A percentile compares a stretch with the other conserved stretches of the same genome.
These are phyloP conservation scores for Rhizoglyphus robini DNA, from an alignment of 1,140 invertebrate genomes.

Conservation along the genomic window DNA sequence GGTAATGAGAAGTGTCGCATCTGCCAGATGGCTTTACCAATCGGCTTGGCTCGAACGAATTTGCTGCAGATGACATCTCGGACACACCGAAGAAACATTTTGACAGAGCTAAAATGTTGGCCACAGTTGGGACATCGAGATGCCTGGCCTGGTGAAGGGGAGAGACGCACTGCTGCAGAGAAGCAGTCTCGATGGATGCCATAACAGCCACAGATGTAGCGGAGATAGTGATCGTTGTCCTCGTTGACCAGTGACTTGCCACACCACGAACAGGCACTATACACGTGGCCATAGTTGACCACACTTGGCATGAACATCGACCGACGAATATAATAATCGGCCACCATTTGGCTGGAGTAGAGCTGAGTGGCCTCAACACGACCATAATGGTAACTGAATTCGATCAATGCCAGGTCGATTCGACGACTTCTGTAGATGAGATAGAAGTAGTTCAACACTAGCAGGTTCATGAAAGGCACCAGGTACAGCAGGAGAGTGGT, in stretches of 20 bases:
- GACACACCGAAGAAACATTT: neutral
- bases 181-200: neutral
- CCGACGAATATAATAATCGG: neutral
- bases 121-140: slow-evolving; percentile 5
- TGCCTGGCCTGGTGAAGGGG: too few species aligned
- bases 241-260: neutral
- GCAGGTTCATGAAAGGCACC: neutral
- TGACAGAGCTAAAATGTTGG: neutral
- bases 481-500: neutral
- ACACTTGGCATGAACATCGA: neutral
- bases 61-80: neutral
- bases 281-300: neutral
- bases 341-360: neutral
- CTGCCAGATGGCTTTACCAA: neutral
- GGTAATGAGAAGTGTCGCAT: neutral
- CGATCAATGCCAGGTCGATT: neutral
- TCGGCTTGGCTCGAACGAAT: neutral
- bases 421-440: neutral
- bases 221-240: neutral
- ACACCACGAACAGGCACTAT: neutral
- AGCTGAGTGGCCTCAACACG: neutral
- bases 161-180: neutral
- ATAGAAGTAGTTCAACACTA: neutral
- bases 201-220: neutral
- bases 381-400: neutral